These are phyloP conservation scores for Disparrhopalites patrizii DNA, from an alignment of 2,888 invertebrate genomes.

Conservation along the genomic window DNA sequence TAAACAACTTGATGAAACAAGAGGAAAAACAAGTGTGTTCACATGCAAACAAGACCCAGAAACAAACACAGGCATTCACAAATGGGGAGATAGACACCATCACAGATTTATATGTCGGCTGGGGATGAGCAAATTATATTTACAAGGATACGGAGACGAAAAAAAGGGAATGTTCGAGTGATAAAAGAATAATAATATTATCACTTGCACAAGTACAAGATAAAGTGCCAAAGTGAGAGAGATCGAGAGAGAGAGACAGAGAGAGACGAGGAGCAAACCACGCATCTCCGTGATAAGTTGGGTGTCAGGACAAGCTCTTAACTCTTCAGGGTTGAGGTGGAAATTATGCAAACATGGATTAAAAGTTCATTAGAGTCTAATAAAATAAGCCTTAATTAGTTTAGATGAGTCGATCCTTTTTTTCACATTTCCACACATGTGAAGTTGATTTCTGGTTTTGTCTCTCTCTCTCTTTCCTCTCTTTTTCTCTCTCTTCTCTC, in stretches of 20 bases:
- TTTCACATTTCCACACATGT: not conserved
- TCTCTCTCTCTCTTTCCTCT: not conserved
- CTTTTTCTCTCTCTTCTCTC: not conserved
- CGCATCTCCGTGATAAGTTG: not conserved
- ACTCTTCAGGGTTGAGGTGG: conserved; percentile 9
- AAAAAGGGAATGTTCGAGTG: conserved; percentile 6
- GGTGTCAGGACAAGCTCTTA: conserved; percentile 13
- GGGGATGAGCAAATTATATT: not conserved
- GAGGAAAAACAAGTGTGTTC: no score
- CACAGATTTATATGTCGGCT: no score
- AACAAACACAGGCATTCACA: no score
- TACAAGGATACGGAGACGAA: not conserved
- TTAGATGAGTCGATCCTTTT: not conserved
- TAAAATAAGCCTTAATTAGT: conserved; percentile 26
- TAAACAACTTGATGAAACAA: no score
- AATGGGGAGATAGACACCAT: no score
- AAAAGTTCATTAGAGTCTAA: conserved; percentile 27
- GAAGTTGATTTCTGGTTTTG: not conserved
- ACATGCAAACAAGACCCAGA: no score
- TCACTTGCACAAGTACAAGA: not conserved
- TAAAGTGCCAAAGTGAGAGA: not conserved
- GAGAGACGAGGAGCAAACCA: no score
- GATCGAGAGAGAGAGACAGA: not conserved
- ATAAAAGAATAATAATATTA: no score
- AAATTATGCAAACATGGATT: conserved; percentile 26